These are phyloP conservation scores for Manacus vitellinus DNA, from an alignment of 2,113 vertebrate species.

Conservation along the genomic window DNA sequence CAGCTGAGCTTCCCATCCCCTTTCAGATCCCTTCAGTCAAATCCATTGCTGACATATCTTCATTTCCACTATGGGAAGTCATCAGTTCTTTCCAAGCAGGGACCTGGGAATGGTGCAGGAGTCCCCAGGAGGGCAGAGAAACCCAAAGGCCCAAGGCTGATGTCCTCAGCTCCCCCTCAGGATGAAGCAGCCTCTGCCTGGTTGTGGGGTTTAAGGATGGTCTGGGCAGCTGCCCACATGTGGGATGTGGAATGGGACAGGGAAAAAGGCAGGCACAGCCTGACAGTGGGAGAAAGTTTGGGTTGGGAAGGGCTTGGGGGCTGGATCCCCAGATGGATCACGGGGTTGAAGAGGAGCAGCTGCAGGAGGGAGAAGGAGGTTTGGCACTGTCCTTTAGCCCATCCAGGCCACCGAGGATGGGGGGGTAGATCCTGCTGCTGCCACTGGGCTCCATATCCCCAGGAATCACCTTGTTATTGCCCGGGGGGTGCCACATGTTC, in stretches of 20 bases:
- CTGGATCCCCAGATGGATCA: accelerated
- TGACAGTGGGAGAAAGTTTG: too few species aligned
- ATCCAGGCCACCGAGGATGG: accelerated
- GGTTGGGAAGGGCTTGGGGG: neutral
- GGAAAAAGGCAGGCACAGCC: neutral
- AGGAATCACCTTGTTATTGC: neutral
- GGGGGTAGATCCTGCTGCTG: neutral
- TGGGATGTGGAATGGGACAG: accelerated
- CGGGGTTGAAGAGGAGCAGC: too few species aligned
- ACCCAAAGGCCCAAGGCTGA: neutral
- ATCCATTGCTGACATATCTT: too few species aligned
- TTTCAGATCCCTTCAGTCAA: neutral
- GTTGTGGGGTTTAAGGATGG: neutral
- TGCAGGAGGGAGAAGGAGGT: neutral
- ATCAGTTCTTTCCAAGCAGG: too few species aligned
- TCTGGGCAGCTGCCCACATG: accelerated
- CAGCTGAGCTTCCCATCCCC: neutral
- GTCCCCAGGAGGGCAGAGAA: too few species aligned
- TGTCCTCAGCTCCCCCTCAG: accelerated
- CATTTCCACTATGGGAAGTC: too few species aligned
- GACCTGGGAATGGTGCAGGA: neutral
- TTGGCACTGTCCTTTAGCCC: neutral
- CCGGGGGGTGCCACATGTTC: accelerated
- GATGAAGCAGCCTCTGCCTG: neutral
- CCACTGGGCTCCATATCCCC: neutral